Conservation (phyloP, 2,113 vertebrate species). For the Nasalis larvatus region DNA sequence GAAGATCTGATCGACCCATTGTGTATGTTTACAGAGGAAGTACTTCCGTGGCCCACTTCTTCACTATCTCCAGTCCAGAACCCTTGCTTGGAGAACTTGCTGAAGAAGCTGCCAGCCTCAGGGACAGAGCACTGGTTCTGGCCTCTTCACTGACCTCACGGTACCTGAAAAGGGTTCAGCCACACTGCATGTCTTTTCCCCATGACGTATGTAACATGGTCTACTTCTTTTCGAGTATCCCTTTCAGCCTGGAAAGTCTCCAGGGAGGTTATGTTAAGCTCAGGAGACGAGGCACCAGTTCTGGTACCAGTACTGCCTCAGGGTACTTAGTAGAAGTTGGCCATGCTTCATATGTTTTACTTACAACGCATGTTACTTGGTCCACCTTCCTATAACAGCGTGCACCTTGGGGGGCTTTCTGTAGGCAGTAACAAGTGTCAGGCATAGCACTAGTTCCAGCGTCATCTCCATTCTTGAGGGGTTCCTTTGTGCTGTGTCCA, state of each 20-base stretch:
- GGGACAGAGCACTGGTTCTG: background rate
- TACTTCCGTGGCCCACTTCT: background rate
- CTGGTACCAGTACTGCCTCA: background rate
- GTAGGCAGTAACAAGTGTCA: background rate
- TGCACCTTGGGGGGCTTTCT: conserved; percentile 27
- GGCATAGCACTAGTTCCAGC: fast-evolving
- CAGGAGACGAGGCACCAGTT: background rate
- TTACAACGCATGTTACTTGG: conserved; percentile 55
- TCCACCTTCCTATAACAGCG: background rate
- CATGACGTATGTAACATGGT: background rate
- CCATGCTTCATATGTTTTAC: conserved; percentile 9
- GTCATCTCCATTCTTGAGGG: background rate
- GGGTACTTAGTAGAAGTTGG: background rate
- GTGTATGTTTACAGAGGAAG: fast-evolving
- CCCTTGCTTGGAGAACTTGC: background rate
- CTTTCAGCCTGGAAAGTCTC: background rate
- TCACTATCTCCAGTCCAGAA: background rate
- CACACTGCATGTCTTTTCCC: conserved; percentile 55
- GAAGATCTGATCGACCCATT: background rate
- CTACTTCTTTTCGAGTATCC: background rate
- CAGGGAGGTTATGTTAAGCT: background rate
- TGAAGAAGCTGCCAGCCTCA: background rate
- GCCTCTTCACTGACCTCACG: background rate
- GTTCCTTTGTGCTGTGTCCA: background rate
- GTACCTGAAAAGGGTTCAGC: conserved; percentile 50